phyloP scores from a whole-genome alignment of 2,888 invertebrate genomes.

The Cephus spinipes region DNA sequence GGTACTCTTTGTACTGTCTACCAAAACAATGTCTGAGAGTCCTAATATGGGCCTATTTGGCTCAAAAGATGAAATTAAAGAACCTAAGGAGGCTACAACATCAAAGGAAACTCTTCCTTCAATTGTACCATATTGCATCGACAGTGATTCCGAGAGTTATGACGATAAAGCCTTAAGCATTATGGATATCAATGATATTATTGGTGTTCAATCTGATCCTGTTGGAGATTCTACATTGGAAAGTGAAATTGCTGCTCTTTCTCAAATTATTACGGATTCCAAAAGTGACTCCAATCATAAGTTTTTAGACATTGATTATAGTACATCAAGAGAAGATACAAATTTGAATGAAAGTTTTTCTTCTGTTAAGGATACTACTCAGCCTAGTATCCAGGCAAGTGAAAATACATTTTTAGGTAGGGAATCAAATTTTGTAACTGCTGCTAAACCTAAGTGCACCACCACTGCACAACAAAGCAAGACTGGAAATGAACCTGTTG shows the following conservation, averaged over 20 bases:
- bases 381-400: neutral
- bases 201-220: constrained; percentile 48
- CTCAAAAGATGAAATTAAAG: constrained; percentile 49
- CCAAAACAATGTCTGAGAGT: constrained; percentile 53
- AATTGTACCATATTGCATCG: constrained; percentile 48
- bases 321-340: neutral
- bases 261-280: constrained; percentile 58
- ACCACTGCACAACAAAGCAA: neutral
- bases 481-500: neutral
- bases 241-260: constrained; percentile 59
- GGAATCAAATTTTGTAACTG: neutral
- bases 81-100: constrained; percentile 30
- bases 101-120: constrained; percentile 38
- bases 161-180: constrained; percentile 54
- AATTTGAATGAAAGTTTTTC: neutral
- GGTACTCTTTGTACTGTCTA: constrained; percentile 15
- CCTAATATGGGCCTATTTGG: constrained; percentile 57
- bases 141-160: constrained; percentile 53
- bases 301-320: neutral
- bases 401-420: neutral
- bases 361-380: neutral
- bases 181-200: constrained; percentile 58
- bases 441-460: neutral
- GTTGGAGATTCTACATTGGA: constrained; percentile 56
- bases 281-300: constrained; percentile 36